Evolutionary conservation across 1,140 invertebrate genomes (phyloP), one percentile per base, ranked within the genome.

Genomic region (Leptonema lineaticorne): DNA sequence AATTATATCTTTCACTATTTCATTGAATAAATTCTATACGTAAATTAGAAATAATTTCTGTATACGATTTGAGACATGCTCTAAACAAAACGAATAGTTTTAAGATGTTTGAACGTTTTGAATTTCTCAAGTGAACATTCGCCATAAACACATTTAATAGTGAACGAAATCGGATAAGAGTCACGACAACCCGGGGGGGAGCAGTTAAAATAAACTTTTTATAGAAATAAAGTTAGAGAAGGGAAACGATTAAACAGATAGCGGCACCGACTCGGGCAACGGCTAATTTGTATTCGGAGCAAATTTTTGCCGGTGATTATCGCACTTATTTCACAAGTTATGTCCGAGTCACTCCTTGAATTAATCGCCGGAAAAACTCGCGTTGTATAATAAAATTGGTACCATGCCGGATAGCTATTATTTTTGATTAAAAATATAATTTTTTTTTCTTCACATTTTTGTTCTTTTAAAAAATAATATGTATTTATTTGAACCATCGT

Each of bases 181-280:
- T 41, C 50, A 50, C 50, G 62, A 64, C 62, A 64, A 64, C 62
- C 50, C 11, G 27, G 50, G 29, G 46, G 69, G 59, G 69, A 22
- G 29, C 65, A 22, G 65, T 67, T 58, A 70, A 67, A 67, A 41
- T 67, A 63, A 70, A 67, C 60, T 70, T 70, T 70, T 67, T 67
- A 64, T 67, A 67, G 37, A 70, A n/a, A 70, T 67, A 66, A 70
- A 67, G 64, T 70, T 70, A 59, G 24, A n/a, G n/a, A n/a, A n/a
- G 58, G 62, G 41, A 48, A 48, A 67, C 64, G 64, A 63, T 62
- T 58, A 60, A 57, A 64, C 53, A 48, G 60, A 63, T 62, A 70
- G 16, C 60, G 60, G 53, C 57, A n/a, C 45, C 33, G 59, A 62
- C 59, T 27, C 37, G 11, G n/a, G 37, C 27, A 33, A 6, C 20